Evolutionary conservation across 2,888 invertebrate species (phyloP), one percentile per base, ranked within the genome.

Genomic region (Scaeva pyrastri): DNA sequence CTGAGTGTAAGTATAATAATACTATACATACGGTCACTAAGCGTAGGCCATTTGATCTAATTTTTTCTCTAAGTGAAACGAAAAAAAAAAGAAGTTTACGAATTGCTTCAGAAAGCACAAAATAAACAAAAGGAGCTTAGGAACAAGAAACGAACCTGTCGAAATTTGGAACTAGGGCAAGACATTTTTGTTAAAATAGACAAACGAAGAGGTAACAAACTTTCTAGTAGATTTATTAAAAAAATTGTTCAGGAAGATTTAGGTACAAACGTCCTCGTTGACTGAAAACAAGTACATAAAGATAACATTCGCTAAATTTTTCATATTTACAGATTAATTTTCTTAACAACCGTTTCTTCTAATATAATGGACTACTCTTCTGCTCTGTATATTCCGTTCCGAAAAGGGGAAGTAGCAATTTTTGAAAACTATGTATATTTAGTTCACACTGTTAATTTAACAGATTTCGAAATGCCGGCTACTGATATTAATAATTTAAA

Each of bases 11-110:
- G 26, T 60, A 45, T 55, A 72, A 48, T 36, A 72, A 23, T n/a
- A 45, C 72, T 6, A 45, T 72, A 2, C 72, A 72, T 39, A 41
- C 58, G 19, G 72, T 72, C 26, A 45, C 72, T 10, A 73, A 73
- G 2, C 12, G 39, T 12, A 36, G 39, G 12, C 60, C 60, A 7
- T 39, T 60, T 12, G 60, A 60, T 26, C 8, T 31, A 7, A 55
- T 55, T 26, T 55, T 55, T 26, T n/a, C 8, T 55, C 8, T 55
- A n/a, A 1, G n/a, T n/a, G n/a, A 23, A 10, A 23, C 23, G 12
- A n/a, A 3, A 55, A n/a, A 31, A 26, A 8, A 23, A 31, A 7
- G 55, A 55, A 31, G 3, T 55, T 31, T 26, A 55, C 7, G 26
- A 55, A 31, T 26, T 23, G 12, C 23, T 55, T 55, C 26, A 2